phyloP scores from a whole-genome alignment of 2,113 vertebrate species.

The Philantomba maxwellii region DNA sequence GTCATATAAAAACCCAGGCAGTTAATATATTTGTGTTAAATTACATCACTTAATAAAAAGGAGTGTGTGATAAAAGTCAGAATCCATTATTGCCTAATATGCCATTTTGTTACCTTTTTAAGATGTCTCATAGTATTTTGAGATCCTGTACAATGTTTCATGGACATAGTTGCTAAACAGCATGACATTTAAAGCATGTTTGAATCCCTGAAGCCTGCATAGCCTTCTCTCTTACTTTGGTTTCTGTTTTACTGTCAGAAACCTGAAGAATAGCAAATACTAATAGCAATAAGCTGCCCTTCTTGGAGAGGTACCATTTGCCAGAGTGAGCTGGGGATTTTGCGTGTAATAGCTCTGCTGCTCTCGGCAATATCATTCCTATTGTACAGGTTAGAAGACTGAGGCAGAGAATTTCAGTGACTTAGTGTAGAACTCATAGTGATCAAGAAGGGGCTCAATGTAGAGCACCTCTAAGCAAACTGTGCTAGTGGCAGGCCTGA shows the following conservation, averaged over 20 bases:
- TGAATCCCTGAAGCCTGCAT: not conserved
- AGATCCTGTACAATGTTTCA: not conserved
- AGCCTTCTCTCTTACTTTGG: not conserved
- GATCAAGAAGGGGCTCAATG: not conserved
- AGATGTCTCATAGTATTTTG: not conserved
- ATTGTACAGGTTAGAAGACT: not conserved
- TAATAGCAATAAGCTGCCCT: not conserved
- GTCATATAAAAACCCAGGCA: conserved; percentile 11
- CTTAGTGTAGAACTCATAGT: not conserved
- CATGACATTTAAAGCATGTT: not conserved
- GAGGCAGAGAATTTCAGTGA: not conserved
- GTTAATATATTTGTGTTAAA: conserved; percentile 25
- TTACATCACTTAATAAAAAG: conserved; percentile 39
- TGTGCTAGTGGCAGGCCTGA: not conserved
- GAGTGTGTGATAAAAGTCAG: not conserved
- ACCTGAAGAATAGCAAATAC: not conserved
- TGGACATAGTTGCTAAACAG: not conserved
- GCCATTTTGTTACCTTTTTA: not conserved
- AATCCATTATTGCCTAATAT: not conserved
- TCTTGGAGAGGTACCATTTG: not conserved
- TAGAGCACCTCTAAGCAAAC: not conserved
- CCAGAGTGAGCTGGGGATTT: not conserved
- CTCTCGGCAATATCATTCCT: not conserved
- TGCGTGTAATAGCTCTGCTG: not conserved
- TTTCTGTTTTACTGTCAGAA: not conserved